Evolutionary conservation across 1,140 invertebrate genomes (phyloP).

Genomic region (Camponotus vicinus): DNA sequence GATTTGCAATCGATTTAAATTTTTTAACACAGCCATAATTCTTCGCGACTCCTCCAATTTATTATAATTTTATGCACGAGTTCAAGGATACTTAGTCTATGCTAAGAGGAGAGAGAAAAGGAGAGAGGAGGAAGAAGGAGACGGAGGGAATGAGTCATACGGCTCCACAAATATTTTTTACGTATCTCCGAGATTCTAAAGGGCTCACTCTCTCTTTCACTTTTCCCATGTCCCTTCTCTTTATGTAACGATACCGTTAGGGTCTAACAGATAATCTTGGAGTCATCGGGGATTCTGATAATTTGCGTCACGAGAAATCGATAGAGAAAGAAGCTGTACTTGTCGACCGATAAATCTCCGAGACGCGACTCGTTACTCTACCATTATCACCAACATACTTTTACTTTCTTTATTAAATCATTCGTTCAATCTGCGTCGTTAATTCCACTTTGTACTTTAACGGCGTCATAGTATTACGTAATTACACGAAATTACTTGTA

Average conservation of each 20-base stretch:
- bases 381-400: background rate
- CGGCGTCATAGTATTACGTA: background rate
- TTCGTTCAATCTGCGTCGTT: background rate
- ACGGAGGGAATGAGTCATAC: constrained; percentile 17
- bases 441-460: background rate
- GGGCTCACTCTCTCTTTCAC: background rate
- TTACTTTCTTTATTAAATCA: constrained; percentile 16
- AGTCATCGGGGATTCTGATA: background rate
- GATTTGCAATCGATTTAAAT: constrained; percentile 39
- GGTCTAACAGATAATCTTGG: background rate
- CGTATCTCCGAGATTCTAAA: background rate
- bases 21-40: constrained; percentile 16
- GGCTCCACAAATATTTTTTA: background rate
- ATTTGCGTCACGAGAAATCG: background rate
- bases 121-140: background rate
- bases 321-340: background rate
- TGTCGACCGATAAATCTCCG: background rate
- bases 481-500: background rate
- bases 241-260: background rate
- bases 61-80: constrained; percentile 59
- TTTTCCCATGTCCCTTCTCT: background rate
- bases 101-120: background rate
- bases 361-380: background rate
- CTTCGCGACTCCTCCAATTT: constrained; percentile 28
- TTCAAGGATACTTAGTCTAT: constrained; percentile 34